These are phyloP conservation scores for Scaptodrosophila lebanonensis DNA, from an alignment of 1,140 invertebrate species.

Conservation along the genomic window DNA sequence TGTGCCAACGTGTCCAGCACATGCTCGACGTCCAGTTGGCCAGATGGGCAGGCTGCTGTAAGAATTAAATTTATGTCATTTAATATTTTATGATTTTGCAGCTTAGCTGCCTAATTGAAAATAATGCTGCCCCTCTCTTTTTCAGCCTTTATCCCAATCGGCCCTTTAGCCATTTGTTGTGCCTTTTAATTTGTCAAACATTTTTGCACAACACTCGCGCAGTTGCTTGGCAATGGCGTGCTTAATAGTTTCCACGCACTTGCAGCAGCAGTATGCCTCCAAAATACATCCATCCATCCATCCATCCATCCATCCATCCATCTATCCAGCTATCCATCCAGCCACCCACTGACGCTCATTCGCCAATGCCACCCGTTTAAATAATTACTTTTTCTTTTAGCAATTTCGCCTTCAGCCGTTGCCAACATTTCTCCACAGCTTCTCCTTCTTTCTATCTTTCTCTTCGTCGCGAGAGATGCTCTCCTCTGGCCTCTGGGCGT, in stretches of 20 bases:
- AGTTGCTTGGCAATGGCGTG: constrained; percentile 5
- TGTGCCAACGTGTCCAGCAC: constrained; percentile 46
- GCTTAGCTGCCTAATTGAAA: constrained; percentile 59
- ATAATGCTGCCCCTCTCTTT: constrained; percentile 49
- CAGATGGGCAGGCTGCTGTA: constrained; percentile 1
- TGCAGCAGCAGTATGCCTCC: too few species aligned
- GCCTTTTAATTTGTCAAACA: constrained; percentile 59
- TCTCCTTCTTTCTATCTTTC: neutral
- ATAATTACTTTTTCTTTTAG: constrained; percentile 73
- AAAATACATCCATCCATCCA: constrained; percentile 5
- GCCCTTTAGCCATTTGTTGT: neutral
- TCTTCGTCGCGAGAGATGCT: neutral
- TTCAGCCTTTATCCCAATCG: constrained; percentile 12
- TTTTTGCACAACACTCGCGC: constrained; percentile 16
- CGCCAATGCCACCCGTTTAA: constrained; percentile 35
- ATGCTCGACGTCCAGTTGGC: neutral
- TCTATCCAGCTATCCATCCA: constrained; percentile 1
- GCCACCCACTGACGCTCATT: neutral
- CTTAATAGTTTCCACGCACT: constrained; percentile 31
- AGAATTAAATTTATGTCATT: constrained; percentile 66
- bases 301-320: neutral
- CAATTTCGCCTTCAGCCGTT: constrained; percentile 64
- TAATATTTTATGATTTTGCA: constrained; percentile 57
- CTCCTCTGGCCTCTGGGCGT: neutral
- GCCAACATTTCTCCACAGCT: constrained; percentile 19